phyloP scores from a whole-genome alignment of 2,888 invertebrate genomes.

The Phengaris arion region DNA sequence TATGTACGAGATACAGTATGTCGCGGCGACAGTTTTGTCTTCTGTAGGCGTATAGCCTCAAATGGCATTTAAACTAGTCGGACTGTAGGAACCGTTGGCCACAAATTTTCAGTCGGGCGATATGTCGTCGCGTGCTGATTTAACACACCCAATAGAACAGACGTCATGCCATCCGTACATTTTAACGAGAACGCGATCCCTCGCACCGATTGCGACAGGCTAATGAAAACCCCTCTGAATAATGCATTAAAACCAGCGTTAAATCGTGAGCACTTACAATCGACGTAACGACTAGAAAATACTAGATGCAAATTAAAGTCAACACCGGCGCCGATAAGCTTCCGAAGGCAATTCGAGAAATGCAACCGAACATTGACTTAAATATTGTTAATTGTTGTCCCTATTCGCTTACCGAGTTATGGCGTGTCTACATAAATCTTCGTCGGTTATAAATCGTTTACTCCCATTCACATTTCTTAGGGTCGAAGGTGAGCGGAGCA shows the following conservation, averaged over 20 bases:
- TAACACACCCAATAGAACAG: slow-evolving; percentile 62
- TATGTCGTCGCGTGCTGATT: slow-evolving; percentile 58
- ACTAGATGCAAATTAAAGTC: slow-evolving; percentile 75
- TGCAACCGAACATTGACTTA: slow-evolving; percentile 48
- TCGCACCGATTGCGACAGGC: slow-evolving; percentile 70
- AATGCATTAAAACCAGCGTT: slow-evolving; percentile 79
- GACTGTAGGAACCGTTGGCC: not conserved
- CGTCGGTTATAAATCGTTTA: slow-evolving; percentile 36
- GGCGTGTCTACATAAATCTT: slow-evolving; percentile 30
- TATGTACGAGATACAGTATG: not conserved
- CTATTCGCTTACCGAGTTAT: slow-evolving; percentile 16
- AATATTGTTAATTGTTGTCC: slow-evolving; percentile 53
- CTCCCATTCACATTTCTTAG: slow-evolving; percentile 43
- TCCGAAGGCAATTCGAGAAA: slow-evolving; percentile 63
- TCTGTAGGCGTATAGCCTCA: slow-evolving; percentile 20
- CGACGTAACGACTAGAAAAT: slow-evolving; percentile 67
- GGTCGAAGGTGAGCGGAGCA: slow-evolving; percentile 40
- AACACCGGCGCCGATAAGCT: slow-evolving; percentile 69
- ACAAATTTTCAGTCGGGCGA: slow-evolving; percentile 51
- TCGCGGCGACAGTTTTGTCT: no score
- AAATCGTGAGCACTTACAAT: slow-evolving; percentile 77
- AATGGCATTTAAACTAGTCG: slow-evolving; percentile 31
- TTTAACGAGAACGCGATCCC: slow-evolving; percentile 76
- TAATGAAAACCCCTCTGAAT: slow-evolving; percentile 79
- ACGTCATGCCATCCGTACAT: slow-evolving; percentile 77